phyloP scores from a whole-genome alignment of 1,140 invertebrate species.

The Drosophila kurseongensis region DNA sequence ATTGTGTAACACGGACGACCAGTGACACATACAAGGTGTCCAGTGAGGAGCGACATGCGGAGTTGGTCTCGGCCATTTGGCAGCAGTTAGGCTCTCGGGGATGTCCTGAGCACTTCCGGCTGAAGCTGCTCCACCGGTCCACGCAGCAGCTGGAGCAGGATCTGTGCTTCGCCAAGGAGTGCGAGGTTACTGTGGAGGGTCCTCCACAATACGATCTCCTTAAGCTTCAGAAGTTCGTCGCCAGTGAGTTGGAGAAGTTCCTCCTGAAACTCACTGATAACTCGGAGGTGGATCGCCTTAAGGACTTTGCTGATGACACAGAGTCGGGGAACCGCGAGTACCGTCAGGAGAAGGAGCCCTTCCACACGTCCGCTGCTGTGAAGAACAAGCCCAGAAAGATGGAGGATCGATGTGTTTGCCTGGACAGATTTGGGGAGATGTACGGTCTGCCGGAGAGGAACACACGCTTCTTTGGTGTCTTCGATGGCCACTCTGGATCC shows the following conservation, averaged over 20 bases:
- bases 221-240: conserved; percentile 74
- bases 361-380: conserved; percentile 42
- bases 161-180: conserved; percentile 66
- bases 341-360: background rate
- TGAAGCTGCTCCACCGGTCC: conserved; percentile 52
- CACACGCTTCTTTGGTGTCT: conserved; percentile 94
- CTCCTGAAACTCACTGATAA: conserved; percentile 69
- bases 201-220: conserved; percentile 68
- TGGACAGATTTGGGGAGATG: conserved; percentile 65
- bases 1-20: conserved; percentile 71
- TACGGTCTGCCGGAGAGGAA: conserved; percentile 42
- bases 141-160: conserved; percentile 53
- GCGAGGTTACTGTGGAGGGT: conserved; percentile 54
- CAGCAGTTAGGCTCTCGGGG: conserved; percentile 40
- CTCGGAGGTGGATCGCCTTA: conserved; percentile 54
- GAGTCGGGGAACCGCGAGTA: conserved; percentile 13
- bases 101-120: conserved; percentile 65
- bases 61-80: conserved; percentile 68
- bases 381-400: conserved; percentile 83
- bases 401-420: conserved; percentile 78
- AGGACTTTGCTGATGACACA: conserved; percentile 48
- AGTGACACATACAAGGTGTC: conserved; percentile 74
- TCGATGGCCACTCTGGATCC: conserved; percentile 97
- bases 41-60: conserved; percentile 59
- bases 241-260: conserved; percentile 60